Evolutionary conservation across 1,140 invertebrate species (phyloP).

Genomic region (Calosoma granatense): DNA sequence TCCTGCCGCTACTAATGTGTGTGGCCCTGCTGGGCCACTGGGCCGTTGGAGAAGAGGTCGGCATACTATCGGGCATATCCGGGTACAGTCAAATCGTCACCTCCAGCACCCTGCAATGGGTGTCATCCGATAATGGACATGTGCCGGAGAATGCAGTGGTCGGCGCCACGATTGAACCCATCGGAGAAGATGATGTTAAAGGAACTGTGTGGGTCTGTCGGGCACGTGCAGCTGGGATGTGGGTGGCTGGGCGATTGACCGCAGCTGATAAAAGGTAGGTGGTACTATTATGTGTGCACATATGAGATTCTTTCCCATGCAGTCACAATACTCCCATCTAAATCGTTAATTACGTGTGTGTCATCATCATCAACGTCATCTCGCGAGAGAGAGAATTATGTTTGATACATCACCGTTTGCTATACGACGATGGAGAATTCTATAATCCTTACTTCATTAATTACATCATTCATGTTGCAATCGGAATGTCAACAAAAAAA

Average conservation of each 20-base stretch:
- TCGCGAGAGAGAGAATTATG: too few species aligned
- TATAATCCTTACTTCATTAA: too few species aligned
- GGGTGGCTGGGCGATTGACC: conserved; percentile 55
- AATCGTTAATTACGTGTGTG: too few species aligned
- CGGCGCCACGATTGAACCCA: conserved; percentile 25
- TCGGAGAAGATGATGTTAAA: conserved; percentile 12
- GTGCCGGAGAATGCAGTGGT: conserved; percentile 31
- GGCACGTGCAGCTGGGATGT: conserved; percentile 54
- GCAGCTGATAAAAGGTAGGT: conserved; percentile 31
- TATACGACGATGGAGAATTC: too few species aligned
- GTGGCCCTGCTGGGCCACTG: neutral
- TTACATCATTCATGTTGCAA: too few species aligned
- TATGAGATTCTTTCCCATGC: too few species aligned
- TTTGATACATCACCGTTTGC: too few species aligned
- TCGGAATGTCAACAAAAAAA: too few species aligned
- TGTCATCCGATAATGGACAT: conserved; percentile 20
- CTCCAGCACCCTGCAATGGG: conserved; percentile 36
- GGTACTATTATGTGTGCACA: too few species aligned
- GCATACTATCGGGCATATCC: neutral
- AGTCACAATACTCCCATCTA: too few species aligned
- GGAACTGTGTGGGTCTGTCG: conserved; percentile 61
- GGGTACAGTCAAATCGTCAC: conserved; percentile 32
- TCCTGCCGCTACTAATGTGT: too few species aligned
- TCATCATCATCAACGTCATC: too few species aligned
- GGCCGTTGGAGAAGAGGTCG: neutral